Conservation (phyloP, 2,797 vertebrate genomes). For the Sternarchorhynchus goeldii region DNA sequence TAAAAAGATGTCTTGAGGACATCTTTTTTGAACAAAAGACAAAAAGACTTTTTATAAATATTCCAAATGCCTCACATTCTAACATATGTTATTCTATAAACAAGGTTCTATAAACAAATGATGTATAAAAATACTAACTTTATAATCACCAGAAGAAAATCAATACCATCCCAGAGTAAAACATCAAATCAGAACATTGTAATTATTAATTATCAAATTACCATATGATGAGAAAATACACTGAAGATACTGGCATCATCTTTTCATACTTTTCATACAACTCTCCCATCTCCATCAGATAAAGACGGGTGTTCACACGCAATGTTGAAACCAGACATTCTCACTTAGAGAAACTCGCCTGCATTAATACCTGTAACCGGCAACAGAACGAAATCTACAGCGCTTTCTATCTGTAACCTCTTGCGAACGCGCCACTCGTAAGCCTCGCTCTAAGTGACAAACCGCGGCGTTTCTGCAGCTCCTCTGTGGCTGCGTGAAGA, state of each 20-base stretch:
- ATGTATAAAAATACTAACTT: no score
- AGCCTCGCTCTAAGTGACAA: slow-evolving; percentile 29
- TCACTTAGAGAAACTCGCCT: slow-evolving; percentile 4
- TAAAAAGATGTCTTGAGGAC: neutral
- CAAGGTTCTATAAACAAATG: no score
- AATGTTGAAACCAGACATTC: neutral
- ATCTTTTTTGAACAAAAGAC: neutral
- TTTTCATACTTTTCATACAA: neutral
- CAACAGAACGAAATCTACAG: neutral
- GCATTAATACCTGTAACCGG: neutral
- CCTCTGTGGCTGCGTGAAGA: slow-evolving; percentile 33
- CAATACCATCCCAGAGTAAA: no score
- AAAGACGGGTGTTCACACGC: neutral
- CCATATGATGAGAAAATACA: neutral
- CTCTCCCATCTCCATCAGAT: neutral
- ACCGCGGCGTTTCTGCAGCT: slow-evolving; percentile 24
- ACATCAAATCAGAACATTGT: no score
- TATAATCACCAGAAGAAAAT: no score
- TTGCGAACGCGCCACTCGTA: slow-evolving; percentile 2
- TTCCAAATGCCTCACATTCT: no score
- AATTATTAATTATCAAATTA: no score
- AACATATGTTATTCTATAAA: no score
- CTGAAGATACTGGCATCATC: slow-evolving; percentile 4
- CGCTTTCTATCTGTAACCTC: neutral
- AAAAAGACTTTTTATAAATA: no score